These are phyloP conservation scores for Arnoldichthys spilopterus DNA, from an alignment of 2,797 vertebrate species.

Conservation along the genomic window DNA sequence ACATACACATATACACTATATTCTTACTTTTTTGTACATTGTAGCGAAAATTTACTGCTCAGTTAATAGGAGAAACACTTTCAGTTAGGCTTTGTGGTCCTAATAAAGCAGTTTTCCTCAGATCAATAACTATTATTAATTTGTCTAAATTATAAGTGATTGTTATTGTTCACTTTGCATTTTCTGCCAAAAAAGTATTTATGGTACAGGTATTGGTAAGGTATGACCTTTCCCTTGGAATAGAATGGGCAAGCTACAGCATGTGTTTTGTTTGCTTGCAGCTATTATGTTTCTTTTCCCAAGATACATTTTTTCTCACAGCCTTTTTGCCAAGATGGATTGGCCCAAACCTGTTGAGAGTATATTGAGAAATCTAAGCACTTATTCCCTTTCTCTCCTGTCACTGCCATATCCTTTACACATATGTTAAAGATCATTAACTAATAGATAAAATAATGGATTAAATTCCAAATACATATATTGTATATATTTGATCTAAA, in stretches of 20 bases:
- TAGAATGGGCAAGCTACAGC: constrained; percentile 38
- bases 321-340: constrained; percentile 48
- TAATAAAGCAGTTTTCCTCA: no score
- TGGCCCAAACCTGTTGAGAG: constrained; percentile 53
- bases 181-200: no score
- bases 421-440: neutral
- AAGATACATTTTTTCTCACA: constrained; percentile 47
- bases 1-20: no score
- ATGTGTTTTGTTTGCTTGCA: constrained; percentile 23
- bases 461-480: no score
- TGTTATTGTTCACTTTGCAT: no score
- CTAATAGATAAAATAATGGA: neutral
- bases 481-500: no score
- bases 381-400: neutral
- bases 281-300: constrained; percentile 11
- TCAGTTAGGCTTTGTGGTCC: no score
- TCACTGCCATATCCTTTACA: neutral
- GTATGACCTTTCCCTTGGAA: constrained; percentile 42
- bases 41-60: no score
- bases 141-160: no score
- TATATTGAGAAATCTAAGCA: constrained; percentile 18
- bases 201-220: constrained; percentile 33
- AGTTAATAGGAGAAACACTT: no score
- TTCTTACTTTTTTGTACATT: no score
- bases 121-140: no score